These are phyloP conservation scores for Acrobeloides nanus DNA, from an alignment of 2,888 invertebrate species.

Conservation along the genomic window DNA sequence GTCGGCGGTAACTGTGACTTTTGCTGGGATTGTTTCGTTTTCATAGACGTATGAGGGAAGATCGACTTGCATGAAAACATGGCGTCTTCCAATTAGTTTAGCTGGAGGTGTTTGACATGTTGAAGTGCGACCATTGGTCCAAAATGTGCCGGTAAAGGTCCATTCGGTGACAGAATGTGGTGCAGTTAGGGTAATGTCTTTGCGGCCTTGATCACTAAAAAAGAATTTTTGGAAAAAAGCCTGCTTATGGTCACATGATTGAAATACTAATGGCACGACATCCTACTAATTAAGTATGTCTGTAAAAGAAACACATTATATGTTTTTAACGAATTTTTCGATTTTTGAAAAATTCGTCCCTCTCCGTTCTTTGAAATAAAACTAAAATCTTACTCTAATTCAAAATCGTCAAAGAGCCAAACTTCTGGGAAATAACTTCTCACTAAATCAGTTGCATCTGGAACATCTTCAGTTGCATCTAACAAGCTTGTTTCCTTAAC, in stretches of 20 bases:
- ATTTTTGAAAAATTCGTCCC: no score
- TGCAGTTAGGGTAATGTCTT: background rate
- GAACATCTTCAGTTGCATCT: slow-evolving; percentile 3
- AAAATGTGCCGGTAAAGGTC: slow-evolving; percentile 21
- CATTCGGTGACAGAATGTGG: slow-evolving; percentile 24
- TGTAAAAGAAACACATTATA: no score
- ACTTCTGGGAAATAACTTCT: slow-evolving; percentile 42
- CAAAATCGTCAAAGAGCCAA: slow-evolving; percentile 45
- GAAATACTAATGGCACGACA: no score
- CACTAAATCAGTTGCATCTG: slow-evolving; percentile 5
- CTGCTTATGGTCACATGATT: no score
- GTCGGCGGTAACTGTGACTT: slow-evolving; percentile 35
- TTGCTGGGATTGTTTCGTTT: slow-evolving; percentile 46
- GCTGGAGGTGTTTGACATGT: slow-evolving; percentile 11
- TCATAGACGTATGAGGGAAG: slow-evolving; percentile 43
- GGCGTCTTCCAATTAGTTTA: slow-evolving; percentile 8
- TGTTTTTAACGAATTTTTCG: no score
- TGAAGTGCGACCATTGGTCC: slow-evolving; percentile 15
- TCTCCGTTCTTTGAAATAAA: slow-evolving; percentile 7
- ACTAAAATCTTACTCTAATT: slow-evolving; percentile 28
- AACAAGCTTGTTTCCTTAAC: no score
- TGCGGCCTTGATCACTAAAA: slow-evolving; percentile 5
- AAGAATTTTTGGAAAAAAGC: no score
- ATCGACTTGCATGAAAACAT: slow-evolving; percentile 38
- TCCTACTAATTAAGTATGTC: no score